These are phyloP conservation scores for Dermatophagoides farinae DNA, from an alignment of 1,140 invertebrate genomes.

Conservation along the genomic window DNA sequence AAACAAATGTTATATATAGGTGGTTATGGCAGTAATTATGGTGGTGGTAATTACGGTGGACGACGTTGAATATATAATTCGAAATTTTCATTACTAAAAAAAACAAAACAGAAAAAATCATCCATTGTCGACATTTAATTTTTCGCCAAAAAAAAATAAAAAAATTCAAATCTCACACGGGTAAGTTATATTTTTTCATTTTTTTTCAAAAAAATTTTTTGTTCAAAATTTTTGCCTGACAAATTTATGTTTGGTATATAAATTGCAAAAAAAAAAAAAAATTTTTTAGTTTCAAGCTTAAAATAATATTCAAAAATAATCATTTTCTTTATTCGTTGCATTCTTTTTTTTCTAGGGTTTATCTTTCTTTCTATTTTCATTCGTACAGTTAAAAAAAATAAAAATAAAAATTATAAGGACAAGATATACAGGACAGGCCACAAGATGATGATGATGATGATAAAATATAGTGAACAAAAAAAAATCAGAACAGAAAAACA, in stretches of 20 bases:
- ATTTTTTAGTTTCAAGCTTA: too few relatives aligned
- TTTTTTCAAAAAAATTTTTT: background rate
- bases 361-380: background rate
- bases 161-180: background rate
- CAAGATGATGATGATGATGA: too few relatives aligned
- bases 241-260: background rate
- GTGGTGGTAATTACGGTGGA: background rate
- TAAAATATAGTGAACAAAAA: too few relatives aligned
- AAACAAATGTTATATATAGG: background rate
- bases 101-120: too few relatives aligned
- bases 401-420: too few relatives aligned
- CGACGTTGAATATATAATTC: background rate
- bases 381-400: too few relatives aligned
- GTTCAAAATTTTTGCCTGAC: background rate
- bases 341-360: background rate
- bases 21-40: slow-evolving; percentile 11
- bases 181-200: background rate
- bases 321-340: background rate
- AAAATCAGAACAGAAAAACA: too few relatives aligned
- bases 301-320: background rate
- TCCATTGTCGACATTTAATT: too few relatives aligned
- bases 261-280: too few relatives aligned
- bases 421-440: too few relatives aligned
- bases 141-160: background rate
- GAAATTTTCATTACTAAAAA: too few relatives aligned